These are phyloP conservation scores for Formica exsecta DNA, from an alignment of 1,140 invertebrate species.

Conservation along the genomic window DNA sequence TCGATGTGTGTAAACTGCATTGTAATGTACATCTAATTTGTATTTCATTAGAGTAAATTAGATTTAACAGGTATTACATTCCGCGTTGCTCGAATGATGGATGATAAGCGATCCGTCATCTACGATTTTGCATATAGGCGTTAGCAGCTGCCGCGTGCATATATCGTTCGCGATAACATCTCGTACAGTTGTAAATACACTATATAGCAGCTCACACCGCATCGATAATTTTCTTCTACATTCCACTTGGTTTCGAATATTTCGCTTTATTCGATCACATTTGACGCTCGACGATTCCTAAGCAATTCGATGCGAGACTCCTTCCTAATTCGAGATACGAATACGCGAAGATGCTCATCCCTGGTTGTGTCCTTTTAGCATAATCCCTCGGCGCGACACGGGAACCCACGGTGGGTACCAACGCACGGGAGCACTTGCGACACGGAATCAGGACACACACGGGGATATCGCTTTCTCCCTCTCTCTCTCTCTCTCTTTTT, in stretches of 20 bases:
- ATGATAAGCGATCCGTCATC: conserved; percentile 54
- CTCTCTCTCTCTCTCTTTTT: background rate
- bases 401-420: conserved; percentile 77
- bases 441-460: conserved; percentile 70
- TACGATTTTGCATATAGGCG: conserved; percentile 52
- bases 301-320: conserved; percentile 46
- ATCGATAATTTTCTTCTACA: background rate
- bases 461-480: conserved; percentile 59
- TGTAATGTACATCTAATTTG: conserved; percentile 24
- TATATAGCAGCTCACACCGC: too few species aligned
- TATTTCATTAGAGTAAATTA: conserved; percentile 55
- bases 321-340: conserved; percentile 80
- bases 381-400: conserved; percentile 83
- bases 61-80: conserved; percentile 44
- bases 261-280: background rate
- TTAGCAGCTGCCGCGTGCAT: conserved; percentile 21
- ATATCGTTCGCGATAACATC: conserved; percentile 15
- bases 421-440: conserved; percentile 64
- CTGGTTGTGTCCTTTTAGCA: conserved; percentile 82
- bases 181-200: background rate
- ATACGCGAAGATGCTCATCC: conserved; percentile 69
- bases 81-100: conserved; percentile 44
- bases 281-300: background rate
- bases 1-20: conserved; percentile 29
- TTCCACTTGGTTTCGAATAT: background rate